phyloP scores from a whole-genome alignment of 2,888 invertebrate genomes.

The Gandaritis pyraliata region DNA sequence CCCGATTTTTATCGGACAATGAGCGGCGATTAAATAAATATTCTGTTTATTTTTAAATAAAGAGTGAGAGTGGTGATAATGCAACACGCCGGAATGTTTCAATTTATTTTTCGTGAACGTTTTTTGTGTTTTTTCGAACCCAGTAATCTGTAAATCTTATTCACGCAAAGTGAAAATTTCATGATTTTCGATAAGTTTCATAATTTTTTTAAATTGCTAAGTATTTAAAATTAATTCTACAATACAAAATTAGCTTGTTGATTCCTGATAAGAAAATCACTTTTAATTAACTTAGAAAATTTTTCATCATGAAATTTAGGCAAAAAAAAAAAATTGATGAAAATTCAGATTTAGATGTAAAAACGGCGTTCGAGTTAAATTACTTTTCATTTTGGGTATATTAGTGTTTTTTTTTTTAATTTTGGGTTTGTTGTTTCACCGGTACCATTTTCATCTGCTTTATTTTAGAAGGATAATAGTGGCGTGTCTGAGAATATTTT shows the following conservation, averaged over 20 bases:
- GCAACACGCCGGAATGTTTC: constrained; percentile 19
- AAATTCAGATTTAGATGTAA: too few species aligned
- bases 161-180: neutral
- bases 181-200: neutral
- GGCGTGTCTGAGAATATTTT: constrained; percentile 22
- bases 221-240: neutral
- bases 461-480: neutral
- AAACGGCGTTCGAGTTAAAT: too few species aligned
- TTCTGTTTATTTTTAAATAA: constrained; percentile 31
- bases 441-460: neutral
- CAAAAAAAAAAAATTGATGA: neutral
- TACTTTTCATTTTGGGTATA: too few species aligned
- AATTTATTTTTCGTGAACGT: constrained; percentile 19
- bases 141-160: constrained; percentile 4
- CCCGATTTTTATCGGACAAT: constrained; percentile 41
- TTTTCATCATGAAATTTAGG: neutral
- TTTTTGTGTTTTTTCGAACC: constrained; percentile 13
- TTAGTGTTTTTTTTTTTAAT: neutral
- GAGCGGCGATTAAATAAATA: constrained; percentile 25
- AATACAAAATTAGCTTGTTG: neutral
- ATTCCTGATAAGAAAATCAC: neutral
- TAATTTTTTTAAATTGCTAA: neutral
- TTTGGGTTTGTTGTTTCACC: neutral
- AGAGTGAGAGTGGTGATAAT: constrained; percentile 33
- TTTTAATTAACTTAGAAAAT: constrained; percentile 13